These are phyloP conservation scores for Piaya cayana DNA, from an alignment of 2,113 vertebrate species.

Conservation along the genomic window DNA sequence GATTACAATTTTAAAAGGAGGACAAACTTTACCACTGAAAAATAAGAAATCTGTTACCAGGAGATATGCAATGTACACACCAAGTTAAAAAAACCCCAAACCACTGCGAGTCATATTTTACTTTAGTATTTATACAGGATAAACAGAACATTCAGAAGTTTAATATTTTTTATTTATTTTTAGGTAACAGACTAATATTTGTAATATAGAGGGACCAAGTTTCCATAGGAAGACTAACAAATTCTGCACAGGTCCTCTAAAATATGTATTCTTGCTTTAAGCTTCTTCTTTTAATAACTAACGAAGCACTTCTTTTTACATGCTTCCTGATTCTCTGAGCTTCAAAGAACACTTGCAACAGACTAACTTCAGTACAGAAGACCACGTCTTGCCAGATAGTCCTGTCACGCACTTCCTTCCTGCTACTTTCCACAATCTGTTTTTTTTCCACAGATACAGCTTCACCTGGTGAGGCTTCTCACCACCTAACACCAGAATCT, in stretches of 20 bases:
- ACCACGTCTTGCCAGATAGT: neutral
- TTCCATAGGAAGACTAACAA: neutral
- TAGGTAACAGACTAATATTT: neutral
- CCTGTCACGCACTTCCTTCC: neutral
- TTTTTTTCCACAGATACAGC: neutral
- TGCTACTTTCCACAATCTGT: neutral
- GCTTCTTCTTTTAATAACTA: neutral
- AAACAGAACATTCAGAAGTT: neutral
- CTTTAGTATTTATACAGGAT: neutral
- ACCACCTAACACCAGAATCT: neutral
- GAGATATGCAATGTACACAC: neutral
- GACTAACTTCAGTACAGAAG: neutral
- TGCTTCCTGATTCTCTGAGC: neutral
- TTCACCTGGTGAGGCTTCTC: neutral
- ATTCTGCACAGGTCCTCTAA: neutral
- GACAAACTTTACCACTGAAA: slow-evolving; percentile 89
- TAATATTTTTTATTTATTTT: neutral
- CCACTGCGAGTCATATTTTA: neutral
- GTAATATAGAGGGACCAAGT: neutral
- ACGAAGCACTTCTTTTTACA: neutral
- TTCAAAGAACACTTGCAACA: neutral
- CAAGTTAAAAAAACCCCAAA: neutral
- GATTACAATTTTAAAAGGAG: slow-evolving; percentile 98
- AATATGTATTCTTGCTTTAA: neutral
- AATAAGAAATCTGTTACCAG: neutral